A percentile compares a stretch with the other conserved stretches of the same genome.
Evolutionary conservation across 2,888 invertebrate species (phyloP).

Genomic region (Poecilobothrus nobilitatus): DNA sequence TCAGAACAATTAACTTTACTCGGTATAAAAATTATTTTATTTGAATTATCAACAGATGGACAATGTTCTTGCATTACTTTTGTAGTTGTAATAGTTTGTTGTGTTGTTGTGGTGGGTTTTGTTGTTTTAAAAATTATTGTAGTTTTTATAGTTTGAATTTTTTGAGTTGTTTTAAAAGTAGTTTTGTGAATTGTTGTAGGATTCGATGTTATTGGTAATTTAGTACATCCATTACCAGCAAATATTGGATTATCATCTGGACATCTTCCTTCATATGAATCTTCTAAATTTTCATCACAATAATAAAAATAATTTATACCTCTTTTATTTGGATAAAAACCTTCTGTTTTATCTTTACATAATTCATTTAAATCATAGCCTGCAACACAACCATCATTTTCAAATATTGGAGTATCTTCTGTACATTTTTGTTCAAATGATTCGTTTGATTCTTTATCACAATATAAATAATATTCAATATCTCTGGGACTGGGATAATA

Average conservation of each 20-base stretch:
- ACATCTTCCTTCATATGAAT: slow-evolving; percentile 29
- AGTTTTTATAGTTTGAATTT: slow-evolving; percentile 10
- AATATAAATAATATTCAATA: neutral
- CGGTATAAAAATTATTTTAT: slow-evolving; percentile 29
- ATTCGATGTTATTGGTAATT: slow-evolving; percentile 26
- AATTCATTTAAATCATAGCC: slow-evolving; percentile 26
- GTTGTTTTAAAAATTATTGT: slow-evolving; percentile 1
- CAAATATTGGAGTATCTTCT: slow-evolving; percentile 29
- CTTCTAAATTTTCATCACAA: slow-evolving; percentile 14
- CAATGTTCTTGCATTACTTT: slow-evolving; percentile 23
- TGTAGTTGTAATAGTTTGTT: neutral
- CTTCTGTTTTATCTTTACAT: neutral
- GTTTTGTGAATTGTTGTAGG: neutral
- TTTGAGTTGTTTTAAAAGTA: slow-evolving; percentile 8
- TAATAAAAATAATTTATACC: neutral
- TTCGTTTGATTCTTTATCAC: slow-evolving; percentile 17
- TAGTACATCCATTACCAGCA: slow-evolving; percentile 29
- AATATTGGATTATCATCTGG: slow-evolving; percentile 29
- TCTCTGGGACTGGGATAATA: neutral
- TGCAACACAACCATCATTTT: slow-evolving; percentile 29
- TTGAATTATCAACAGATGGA: slow-evolving; percentile 29
- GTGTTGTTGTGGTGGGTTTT: neutral
- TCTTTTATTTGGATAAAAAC: neutral
- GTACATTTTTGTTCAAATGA: slow-evolving; percentile 31
- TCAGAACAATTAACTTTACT: slow-evolving; percentile 32